Conservation (phyloP, 1,140 invertebrate genomes). For the Drosophila tropicalis region DNA sequence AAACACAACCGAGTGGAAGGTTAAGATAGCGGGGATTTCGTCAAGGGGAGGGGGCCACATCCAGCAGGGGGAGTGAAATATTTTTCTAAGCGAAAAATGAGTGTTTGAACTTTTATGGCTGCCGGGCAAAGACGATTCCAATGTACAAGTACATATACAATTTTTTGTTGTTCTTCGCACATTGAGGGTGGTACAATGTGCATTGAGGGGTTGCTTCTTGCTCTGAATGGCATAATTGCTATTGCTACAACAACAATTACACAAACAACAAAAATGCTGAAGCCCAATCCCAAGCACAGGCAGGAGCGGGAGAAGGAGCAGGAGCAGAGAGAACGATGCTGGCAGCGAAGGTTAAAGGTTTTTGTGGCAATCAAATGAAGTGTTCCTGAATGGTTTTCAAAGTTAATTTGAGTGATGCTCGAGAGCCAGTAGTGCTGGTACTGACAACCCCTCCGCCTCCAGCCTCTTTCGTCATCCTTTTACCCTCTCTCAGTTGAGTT, state of each 20-base stretch:
- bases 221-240: slow-evolving; percentile 80
- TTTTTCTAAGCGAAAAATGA: slow-evolving; percentile 80
- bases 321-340: not conserved
- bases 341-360: slow-evolving; percentile 33
- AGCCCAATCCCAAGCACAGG: too few species aligned
- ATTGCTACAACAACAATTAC: slow-evolving; percentile 79
- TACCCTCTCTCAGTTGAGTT: not conserved
- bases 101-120: slow-evolving; percentile 82
- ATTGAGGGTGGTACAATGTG: not conserved
- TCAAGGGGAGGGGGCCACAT: not conserved
- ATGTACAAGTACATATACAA: not conserved
- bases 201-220: slow-evolving; percentile 21
- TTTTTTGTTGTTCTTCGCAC: not conserved
- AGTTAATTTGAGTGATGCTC: slow-evolving; percentile 83
- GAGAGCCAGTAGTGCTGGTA: slow-evolving; percentile 60
- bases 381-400: slow-evolving; percentile 83
- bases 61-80: slow-evolving; percentile 41
- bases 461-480: not conserved
- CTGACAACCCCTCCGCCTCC: slow-evolving; percentile 60
- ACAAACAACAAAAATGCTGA: slow-evolving; percentile 55
- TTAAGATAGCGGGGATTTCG: not conserved
- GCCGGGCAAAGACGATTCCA: slow-evolving; percentile 20
- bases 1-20: slow-evolving; percentile 42
- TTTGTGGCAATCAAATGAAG: slow-evolving; percentile 81
- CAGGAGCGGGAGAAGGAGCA: not conserved